Conservation (phyloP, 1,140 invertebrate genomes). For the Centruroides vittatus region DNA sequence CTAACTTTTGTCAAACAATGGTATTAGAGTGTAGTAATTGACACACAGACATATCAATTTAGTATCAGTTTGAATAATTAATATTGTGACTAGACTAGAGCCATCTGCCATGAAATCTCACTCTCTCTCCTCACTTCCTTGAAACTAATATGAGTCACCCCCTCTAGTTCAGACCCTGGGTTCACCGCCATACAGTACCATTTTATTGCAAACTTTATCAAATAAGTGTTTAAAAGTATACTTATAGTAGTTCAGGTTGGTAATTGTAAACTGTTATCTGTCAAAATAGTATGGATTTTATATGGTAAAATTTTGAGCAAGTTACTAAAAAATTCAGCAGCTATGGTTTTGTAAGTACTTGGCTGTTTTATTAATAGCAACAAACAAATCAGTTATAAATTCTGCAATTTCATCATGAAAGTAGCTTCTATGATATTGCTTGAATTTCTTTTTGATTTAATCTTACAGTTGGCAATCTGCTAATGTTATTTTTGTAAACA, state of each 20-base stretch:
- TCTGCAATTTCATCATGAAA: conserved; percentile 7
- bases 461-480: neutral
- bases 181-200: no score
- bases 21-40: no score
- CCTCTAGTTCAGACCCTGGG: no score
- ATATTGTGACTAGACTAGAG: no score
- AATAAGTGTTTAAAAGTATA: conserved; percentile 8
- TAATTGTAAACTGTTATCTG: conserved; percentile 8
- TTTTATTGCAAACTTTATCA: conserved; percentile 4
- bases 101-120: no score
- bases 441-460: conserved; percentile 4
- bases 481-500: conserved; percentile 7
- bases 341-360: conserved; percentile 1
- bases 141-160: no score
- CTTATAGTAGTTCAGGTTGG: conserved; percentile 2
- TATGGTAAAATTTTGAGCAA: conserved; percentile 1
- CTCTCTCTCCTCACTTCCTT: no score
- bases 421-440: conserved; percentile 6
- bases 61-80: no score
- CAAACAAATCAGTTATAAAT: conserved; percentile 4
- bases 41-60: no score
- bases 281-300: conserved; percentile 1
- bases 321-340: conserved; percentile 6
- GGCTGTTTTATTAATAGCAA: conserved; percentile 3
- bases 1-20: conserved; percentile 11